Base-by-base conservation (phyloP, 2,113 vertebrate species). In the Apteryx mantelli region DNA sequence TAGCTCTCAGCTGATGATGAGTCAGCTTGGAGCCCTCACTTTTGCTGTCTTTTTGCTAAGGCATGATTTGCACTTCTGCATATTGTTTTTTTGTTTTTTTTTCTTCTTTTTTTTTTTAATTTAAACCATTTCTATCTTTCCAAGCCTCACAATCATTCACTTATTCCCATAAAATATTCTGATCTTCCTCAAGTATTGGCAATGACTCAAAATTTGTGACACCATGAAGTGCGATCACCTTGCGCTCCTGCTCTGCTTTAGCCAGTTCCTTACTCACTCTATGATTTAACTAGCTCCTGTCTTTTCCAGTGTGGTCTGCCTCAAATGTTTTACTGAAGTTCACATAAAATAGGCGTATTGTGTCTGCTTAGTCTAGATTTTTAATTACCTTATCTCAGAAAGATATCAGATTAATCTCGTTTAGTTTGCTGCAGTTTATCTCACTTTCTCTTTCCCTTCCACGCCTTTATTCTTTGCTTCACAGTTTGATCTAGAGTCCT, bases 1-100 rank as follows among this genome's bases (percentile, higher is more conserved):
- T 96, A 96, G 91, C 87, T 94, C 84, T 95, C 94, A 97, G 95
- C 78, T 96, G 95, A 93, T 88, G 91, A 84, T 96, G 87, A 96
- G 56, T 96, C 94, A 96, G 63, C 82, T 91, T 53, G 52, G n/a
- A 96, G 84, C 56, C 96, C 81, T 93, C 69, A 26, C 84, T 95
- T 96, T 78, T 91, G 34, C 65, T 93, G 11, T 82, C 87, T 79
- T 94, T 95, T 94, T 73, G 68, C 86, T 60, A 38, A 95, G 63
- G 56, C 70, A 87, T 79, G 94, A 91, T 91, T 91, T 95, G 86
- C 78, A 87, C 61, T 93, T 96, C 77, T 90, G 66, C 53, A 92
- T 38, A n/a, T 85, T 71, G 28, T 13, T 46, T 46, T 46, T 42
- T 42, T 55, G 48, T 25, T 26, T 55, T 55, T 55, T 26, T 55